Conservation (phyloP, 2,888 invertebrate genomes). For the Diarsia dahlii region DNA sequence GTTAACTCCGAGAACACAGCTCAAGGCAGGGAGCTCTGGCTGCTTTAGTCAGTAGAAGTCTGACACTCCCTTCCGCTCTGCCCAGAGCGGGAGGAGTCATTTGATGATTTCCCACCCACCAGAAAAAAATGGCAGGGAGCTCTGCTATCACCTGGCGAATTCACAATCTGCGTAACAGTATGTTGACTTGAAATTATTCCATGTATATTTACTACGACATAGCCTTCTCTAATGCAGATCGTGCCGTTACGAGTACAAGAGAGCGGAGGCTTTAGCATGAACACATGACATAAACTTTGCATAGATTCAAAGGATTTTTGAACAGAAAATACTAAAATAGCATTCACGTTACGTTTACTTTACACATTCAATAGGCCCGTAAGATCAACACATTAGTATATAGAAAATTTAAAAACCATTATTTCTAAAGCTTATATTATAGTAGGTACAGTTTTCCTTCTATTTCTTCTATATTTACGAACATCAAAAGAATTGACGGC, state of each 20-base stretch:
- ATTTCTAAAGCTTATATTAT: not conserved
- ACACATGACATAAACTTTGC: not conserved
- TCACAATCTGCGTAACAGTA: not conserved
- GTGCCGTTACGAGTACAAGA: not conserved
- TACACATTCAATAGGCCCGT: not conserved
- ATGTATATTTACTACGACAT: not conserved
- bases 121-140: not conserved
- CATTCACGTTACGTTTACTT: not conserved
- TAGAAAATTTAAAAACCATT: not conserved
- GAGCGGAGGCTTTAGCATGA: not conserved
- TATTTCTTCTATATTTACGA: slow-evolving; percentile 9
- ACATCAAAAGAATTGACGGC: slow-evolving; percentile 30
- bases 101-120: too few relatives aligned
- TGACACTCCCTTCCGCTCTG: too few relatives aligned
- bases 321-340: not conserved
- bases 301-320: not conserved
- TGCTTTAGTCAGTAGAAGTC: too few relatives aligned
- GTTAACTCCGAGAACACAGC: not conserved
- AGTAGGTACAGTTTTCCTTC: not conserved
- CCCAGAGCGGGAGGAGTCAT: too few relatives aligned
- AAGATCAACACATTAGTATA: not conserved
- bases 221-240: not conserved
- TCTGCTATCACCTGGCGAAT: not conserved
- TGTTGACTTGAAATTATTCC: not conserved
- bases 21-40: not conserved